phyloP scores from a whole-genome alignment of 2,888 invertebrate species.

The Nasonovia ribisnigri region DNA sequence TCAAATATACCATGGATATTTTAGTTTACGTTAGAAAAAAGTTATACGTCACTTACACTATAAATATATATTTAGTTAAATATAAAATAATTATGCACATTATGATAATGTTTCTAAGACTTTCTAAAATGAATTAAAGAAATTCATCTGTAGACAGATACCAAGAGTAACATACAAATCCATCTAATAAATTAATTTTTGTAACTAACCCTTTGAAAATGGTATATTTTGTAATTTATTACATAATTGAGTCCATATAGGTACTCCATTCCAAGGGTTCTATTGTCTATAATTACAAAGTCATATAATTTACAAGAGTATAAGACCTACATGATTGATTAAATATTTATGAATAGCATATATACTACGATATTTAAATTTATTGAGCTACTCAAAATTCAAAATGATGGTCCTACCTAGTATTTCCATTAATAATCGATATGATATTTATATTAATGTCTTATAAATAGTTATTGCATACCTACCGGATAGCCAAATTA shows the following conservation, averaged over 20 bases:
- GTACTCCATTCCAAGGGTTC: background rate
- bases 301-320: background rate
- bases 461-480: background rate
- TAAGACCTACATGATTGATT: background rate
- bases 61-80: background rate
- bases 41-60: background rate
- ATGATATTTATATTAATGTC: background rate
- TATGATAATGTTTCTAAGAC: background rate
- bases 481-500: background rate
- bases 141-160: background rate
- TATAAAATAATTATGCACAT: background rate
- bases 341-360: background rate
- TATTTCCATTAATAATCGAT: background rate
- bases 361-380: background rate
- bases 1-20: background rate
- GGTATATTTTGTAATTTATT: background rate
- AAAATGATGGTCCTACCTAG: background rate
- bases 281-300: background rate
- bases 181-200: conserved; percentile 10
- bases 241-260: background rate
- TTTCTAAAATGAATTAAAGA: background rate
- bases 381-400: background rate
- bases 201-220: background rate
- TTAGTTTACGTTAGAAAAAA: background rate
- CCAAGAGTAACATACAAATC: background rate